Conservation (phyloP, 2,888 invertebrate genomes). For the Drosophila meridiana region DNA sequence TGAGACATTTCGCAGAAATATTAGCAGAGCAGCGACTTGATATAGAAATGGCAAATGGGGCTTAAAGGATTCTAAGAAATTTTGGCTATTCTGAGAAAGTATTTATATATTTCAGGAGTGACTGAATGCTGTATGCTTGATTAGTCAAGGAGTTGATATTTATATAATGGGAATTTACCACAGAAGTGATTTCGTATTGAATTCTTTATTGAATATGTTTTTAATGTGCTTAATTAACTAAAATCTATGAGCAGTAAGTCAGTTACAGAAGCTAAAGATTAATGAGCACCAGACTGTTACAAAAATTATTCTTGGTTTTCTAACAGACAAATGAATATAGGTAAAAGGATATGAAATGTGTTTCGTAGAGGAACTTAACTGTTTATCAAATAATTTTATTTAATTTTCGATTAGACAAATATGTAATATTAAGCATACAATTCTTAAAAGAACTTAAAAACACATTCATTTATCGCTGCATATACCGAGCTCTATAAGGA, state of each 20-base stretch:
- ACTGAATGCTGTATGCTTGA: background rate
- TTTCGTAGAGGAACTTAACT: no score
- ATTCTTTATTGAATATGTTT: no score
- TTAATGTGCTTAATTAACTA: no score
- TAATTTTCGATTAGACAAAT: no score
- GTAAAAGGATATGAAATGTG: no score
- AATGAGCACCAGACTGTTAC: background rate
- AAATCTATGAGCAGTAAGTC: background rate
- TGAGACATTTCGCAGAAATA: background rate
- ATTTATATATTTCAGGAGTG: background rate
- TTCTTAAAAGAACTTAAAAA: no score
- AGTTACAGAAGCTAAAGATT: background rate
- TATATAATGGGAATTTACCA: background rate
- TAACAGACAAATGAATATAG: no score
- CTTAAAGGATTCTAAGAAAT: background rate
- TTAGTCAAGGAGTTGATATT: background rate
- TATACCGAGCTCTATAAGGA: no score
- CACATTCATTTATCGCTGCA: no score
- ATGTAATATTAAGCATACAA: no score
- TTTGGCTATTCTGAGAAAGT: background rate
- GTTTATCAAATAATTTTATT: no score
- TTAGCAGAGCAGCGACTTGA: background rate
- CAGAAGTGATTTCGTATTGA: no score
- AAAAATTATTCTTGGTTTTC: background rate
- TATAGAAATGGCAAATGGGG: background rate